Base-by-base conservation (phyloP, 2,888 invertebrate genomes). In the Imbricaverruca yamaguchii region DNA sequence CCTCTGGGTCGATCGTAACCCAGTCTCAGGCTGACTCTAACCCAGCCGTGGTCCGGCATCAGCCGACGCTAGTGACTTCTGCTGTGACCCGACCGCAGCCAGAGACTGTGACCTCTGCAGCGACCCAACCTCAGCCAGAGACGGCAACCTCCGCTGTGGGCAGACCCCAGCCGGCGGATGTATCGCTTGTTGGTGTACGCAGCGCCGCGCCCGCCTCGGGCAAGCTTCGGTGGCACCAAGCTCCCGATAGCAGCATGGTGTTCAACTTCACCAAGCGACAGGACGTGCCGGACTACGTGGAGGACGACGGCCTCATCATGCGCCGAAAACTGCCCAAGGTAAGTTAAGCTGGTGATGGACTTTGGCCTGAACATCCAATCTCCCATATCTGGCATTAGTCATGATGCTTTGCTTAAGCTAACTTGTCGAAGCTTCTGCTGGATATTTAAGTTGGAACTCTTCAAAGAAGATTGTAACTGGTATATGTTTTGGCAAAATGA, bases 201-300 rank as follows among this genome's bases (percentile, higher is more conserved):
- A 39, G 39, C 15, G 59, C 59, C 3, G 59, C 59, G 59, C 67
- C 80, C 65, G 81, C 81, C n/a, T 8, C 67, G 11, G 53, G 81
- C 55, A 84, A 85, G 78, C 85, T 85, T 81, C 84, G 84, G 81
- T 83, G 84, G 82, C 83, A 83, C 67, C 83, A 84, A 81, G 82
- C 82, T 67, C 84, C 84, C 65, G 84, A 84, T 63, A 84, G 83
- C 79, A 90, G 92, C 59, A 92, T 94, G 89, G 93, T 94, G 84
- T 95, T 95, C 89, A 94, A 95, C 89, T 96, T 95, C 88, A 93
- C 92, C 84, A 90, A 91, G 88, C 91, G 93, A 86, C 93, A 93
- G 88, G 93, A 93, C 86, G 94, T 95, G 86, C 95, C 95, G 80
- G 94, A 95, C 90, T 95, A 96, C 88, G 93, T 96, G 86, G 94